Conservation (phyloP, 2,888 invertebrate genomes). For the Polyommatus icarus region DNA sequence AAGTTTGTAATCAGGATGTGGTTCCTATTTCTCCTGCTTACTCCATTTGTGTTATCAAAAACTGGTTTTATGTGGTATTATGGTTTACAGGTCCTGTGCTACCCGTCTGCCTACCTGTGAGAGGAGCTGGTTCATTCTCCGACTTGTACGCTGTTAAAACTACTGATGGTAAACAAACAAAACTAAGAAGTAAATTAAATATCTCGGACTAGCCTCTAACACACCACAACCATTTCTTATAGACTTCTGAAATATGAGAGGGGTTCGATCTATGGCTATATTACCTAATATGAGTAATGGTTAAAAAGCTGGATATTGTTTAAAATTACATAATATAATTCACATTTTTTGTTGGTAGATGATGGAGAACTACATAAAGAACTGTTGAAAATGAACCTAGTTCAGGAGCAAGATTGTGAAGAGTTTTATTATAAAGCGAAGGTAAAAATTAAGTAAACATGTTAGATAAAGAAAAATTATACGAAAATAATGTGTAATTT, state of each 20-base stretch:
- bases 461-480: neutral
- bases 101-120: slow-evolving; percentile 55
- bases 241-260: too few species aligned
- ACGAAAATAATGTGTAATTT: neutral
- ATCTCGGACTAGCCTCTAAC: too few species aligned
- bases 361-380: slow-evolving; percentile 53
- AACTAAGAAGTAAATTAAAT: too few species aligned
- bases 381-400: slow-evolving; percentile 50
- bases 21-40: too few species aligned
- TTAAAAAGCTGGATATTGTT: too few species aligned
- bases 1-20: too few species aligned
- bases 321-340: too few species aligned
- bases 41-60: too few species aligned
- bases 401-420: slow-evolving; percentile 53
- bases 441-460: slow-evolving; percentile 42
- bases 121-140: slow-evolving; percentile 47
- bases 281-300: too few species aligned
- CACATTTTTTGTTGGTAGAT: slow-evolving; percentile 41
- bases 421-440: slow-evolving; percentile 54
- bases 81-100: slow-evolving; percentile 46
- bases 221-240: too few species aligned
- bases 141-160: slow-evolving; percentile 54
- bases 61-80: neutral
- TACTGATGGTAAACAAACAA: slow-evolving; percentile 49
- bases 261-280: too few species aligned